Evolutionary conservation across 2,888 invertebrate genomes (phyloP), one percentile per base, ranked within the genome.

Genomic region (Ormyrus pomaceus): DNA sequence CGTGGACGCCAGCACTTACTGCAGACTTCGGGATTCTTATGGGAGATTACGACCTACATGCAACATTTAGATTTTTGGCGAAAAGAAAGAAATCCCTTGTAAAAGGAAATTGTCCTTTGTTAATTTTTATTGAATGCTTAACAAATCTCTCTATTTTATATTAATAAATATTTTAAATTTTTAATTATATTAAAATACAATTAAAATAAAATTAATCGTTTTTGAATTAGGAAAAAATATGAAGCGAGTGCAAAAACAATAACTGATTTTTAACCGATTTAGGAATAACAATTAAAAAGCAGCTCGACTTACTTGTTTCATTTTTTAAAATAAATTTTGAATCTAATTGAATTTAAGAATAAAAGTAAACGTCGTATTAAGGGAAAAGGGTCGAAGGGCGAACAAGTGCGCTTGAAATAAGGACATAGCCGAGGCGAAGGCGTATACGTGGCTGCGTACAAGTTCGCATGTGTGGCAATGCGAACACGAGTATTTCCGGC

Each of bases 401-500:
- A 45, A 48, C 62, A 72, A 72, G 53, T 62, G 62, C 5, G 13
- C 45, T 62, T 62, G 13, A 62, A 62, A 72, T 62, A 62, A 72
- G 53, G 34, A 62, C 8, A 34, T 10, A 8, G 45, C 9, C 10
- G 45, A 62, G 10, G 34, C n/a, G 7, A 62, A 46, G 4, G n/a
- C 58, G 45, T 56, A 70, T 48, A 76, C 13, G 7, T 51, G 6
- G 62, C 62, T 6, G 6, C 19, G 19, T 19, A 69, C 6, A 45
- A 72, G 55, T 45, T 34, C 34, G 71, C 48, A 68, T 69, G 73
- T 73, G 48, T 73, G 19, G 68, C 61, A 61, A 73, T 62, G 34
- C 50, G 55, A 69, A 62, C 62, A 64, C 72, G 73, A 83, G 84
- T 84, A 85, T 86, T 87, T 86, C 84, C 84, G 83, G 78, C 82